These are phyloP conservation scores for Halcyon badia DNA, from an alignment of 2,797 vertebrate genomes.

Conservation along the genomic window DNA sequence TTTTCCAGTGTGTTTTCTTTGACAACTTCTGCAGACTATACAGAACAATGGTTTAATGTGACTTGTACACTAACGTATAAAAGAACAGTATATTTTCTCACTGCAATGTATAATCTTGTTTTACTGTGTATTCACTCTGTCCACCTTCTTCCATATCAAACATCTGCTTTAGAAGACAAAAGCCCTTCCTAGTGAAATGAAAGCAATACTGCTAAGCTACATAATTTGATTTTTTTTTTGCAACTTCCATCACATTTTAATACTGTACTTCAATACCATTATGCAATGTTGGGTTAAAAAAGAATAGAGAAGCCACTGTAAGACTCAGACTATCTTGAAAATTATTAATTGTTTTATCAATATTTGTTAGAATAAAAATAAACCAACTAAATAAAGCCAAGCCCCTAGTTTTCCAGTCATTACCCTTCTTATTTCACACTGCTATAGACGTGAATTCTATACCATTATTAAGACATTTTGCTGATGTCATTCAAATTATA, in stretches of 20 bases:
- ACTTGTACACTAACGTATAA: not conserved
- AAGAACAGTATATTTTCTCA: not conserved
- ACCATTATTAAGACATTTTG: not conserved
- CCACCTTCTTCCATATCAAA: slow-evolving; percentile 13
- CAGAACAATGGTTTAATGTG: not conserved
- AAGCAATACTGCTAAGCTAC: not conserved
- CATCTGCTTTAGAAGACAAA: slow-evolving; percentile 28
- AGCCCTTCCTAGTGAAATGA: not conserved
- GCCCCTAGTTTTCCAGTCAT: not conserved
- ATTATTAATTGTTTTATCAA: not conserved
- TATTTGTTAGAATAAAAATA: not conserved
- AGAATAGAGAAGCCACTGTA: not conserved
- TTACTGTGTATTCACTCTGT: not conserved
- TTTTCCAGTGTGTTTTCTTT: not conserved
- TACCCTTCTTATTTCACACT: not conserved
- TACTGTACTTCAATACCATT: not conserved
- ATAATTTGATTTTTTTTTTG: not conserved
- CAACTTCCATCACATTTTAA: not conserved
- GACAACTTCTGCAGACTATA: not conserved
- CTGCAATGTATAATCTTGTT: not conserved
- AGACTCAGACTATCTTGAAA: not conserved
- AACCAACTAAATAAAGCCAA: not conserved
- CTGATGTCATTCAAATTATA: not conserved
- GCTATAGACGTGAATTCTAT: not conserved
- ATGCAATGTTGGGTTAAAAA: not conserved